These are phyloP conservation scores for Ophioninae sp. DNA, from an alignment of 2,888 invertebrate species.

Conservation along the genomic window DNA sequence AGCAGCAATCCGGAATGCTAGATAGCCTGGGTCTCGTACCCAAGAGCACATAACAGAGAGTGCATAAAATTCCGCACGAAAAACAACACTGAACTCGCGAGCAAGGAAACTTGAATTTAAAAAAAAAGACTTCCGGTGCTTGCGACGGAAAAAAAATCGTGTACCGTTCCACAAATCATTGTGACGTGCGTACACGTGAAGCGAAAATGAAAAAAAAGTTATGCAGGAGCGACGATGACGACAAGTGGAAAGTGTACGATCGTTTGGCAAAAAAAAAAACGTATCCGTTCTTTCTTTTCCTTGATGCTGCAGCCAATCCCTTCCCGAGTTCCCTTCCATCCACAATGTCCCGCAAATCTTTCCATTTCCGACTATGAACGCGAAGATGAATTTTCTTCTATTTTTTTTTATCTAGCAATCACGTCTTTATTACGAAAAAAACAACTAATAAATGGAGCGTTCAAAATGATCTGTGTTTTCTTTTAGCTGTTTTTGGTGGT, in stretches of 20 bases:
- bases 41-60: slow-evolving; percentile 70
- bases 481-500: background rate
- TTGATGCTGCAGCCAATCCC: no score
- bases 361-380: background rate
- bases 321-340: background rate
- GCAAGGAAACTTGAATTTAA: background rate
- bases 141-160: no score
- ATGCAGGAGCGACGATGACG: no score
- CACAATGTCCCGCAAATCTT: background rate
- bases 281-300: no score
- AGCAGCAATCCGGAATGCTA: slow-evolving; percentile 80
- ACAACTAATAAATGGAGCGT: slow-evolving; percentile 75
- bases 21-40: slow-evolving; percentile 79
- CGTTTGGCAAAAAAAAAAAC: no score
- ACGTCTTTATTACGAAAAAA: slow-evolving; percentile 66
- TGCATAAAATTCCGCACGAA: slow-evolving; percentile 37
- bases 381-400: slow-evolving; percentile 35
- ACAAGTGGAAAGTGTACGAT: no score
- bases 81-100: background rate
- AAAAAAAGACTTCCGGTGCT: background rate
- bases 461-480: slow-evolving; percentile 61
- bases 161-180: no score
- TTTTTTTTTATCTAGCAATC: slow-evolving; percentile 76
- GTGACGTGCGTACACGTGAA: no score
- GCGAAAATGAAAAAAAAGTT: no score